Conservation (phyloP, 1,140 invertebrate species). For the Matsumurasca onukii region DNA sequence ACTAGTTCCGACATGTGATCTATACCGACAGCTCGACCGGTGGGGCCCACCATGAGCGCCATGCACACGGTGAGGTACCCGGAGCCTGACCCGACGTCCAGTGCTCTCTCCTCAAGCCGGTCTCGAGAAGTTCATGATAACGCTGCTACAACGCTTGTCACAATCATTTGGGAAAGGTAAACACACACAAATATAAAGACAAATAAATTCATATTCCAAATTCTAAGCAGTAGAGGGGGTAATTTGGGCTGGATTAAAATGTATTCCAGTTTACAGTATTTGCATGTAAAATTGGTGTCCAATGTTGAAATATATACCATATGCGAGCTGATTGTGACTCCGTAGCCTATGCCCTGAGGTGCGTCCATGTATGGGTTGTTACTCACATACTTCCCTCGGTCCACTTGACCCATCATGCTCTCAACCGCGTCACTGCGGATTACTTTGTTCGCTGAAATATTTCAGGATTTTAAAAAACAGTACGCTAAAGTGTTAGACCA, state of each 20-base stretch:
- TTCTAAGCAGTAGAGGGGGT: no score
- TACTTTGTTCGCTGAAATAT: slow-evolving; percentile 76
- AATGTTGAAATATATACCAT: slow-evolving; percentile 88
- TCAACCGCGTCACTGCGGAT: slow-evolving; percentile 78
- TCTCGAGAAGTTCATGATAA: slow-evolving; percentile 87
- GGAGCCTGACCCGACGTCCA: slow-evolving; percentile 96
- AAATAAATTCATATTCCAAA: no score
- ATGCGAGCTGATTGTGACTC: slow-evolving; percentile 96
- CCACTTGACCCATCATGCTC: slow-evolving; percentile 80
- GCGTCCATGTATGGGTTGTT: slow-evolving; percentile 84
- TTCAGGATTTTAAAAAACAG: slow-evolving; percentile 1
- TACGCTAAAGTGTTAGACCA: not conserved
- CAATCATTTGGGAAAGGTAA: no score
- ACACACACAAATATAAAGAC: no score
- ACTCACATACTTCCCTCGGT: slow-evolving; percentile 78
- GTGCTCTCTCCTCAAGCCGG: slow-evolving; percentile 78
- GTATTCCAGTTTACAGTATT: no score
- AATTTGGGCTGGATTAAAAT: not conserved
- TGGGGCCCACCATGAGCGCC: slow-evolving; percentile 79
- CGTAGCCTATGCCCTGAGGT: slow-evolving; percentile 85
- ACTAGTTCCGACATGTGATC: slow-evolving; percentile 91
- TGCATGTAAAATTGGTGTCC: no score
- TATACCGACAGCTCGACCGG: slow-evolving; percentile 81
- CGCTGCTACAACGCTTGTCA: slow-evolving; percentile 59
- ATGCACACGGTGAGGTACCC: slow-evolving; percentile 97